These are phyloP conservation scores for Poecile atricapillus DNA, from an alignment of 2,113 vertebrate species.

Conservation along the genomic window DNA sequence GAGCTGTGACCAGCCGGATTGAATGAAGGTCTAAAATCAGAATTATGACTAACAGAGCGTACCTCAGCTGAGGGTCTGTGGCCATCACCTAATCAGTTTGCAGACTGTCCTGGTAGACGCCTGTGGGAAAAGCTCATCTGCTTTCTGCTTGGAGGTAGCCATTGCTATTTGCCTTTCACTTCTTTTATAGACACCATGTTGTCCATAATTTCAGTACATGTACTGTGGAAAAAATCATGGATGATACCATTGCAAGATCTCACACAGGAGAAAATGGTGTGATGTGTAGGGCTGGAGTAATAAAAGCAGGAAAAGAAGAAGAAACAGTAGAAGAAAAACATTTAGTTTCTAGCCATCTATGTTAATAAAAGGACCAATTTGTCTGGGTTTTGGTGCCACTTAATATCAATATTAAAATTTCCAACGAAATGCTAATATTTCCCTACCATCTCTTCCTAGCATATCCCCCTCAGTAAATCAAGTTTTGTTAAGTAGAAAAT, in stretches of 20 bases:
- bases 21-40: not conserved
- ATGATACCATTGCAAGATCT: not conserved
- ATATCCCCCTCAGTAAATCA: not conserved
- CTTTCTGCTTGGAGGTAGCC: not conserved
- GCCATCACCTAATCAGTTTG: not conserved
- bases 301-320: not conserved
- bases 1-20: not conserved
- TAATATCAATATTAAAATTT: constrained; percentile 55
- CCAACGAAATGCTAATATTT: constrained; percentile 34
- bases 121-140: not conserved
- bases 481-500: constrained; percentile 42
- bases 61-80: not conserved
- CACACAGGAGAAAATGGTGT: constrained; percentile 26
- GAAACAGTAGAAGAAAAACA: constrained; percentile 12
- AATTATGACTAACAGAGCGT: not conserved
- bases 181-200: not conserved
- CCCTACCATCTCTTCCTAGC: not conserved
- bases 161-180: not conserved
- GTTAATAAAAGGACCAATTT: constrained; percentile 51
- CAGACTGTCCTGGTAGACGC: not conserved
- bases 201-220: not conserved
- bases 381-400: not conserved
- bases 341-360: not conserved
- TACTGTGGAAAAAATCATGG: not conserved
- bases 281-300: not conserved